Conservation (phyloP, 2,888 invertebrate genomes). For the Caenorhabditis panamensis region DNA sequence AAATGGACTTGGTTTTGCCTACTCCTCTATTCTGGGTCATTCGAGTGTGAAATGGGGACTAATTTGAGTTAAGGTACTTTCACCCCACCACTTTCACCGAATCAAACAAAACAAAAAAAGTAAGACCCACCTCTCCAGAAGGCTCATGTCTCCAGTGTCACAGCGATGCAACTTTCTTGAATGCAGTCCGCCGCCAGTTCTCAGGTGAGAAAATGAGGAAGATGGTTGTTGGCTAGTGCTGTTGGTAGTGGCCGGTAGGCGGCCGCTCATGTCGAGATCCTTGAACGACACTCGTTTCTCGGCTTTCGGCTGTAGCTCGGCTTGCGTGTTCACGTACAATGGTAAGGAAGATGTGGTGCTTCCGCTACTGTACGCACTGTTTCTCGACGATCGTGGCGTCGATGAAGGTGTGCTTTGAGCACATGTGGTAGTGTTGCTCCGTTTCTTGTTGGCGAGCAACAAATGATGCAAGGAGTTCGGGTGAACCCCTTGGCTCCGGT, state of each 20-base stretch:
- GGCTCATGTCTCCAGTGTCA: conserved; percentile 55
- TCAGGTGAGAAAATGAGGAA: conserved; percentile 34
- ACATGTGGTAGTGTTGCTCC: conserved; percentile 54
- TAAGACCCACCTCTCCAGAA: conserved; percentile 51
- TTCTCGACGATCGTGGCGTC: conserved; percentile 24
- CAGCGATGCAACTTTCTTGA: conserved; percentile 57
- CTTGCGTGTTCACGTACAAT: conserved; percentile 54
- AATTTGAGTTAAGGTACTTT: conserved; percentile 41
- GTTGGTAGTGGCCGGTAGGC: conserved; percentile 24
- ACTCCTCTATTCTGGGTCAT: conserved; percentile 46
- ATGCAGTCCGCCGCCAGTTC: conserved; percentile 50
- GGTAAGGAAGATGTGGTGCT: conserved; percentile 40
- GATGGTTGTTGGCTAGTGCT: conserved; percentile 36
- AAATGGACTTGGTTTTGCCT: too few species aligned
- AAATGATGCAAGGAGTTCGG: conserved; percentile 52
- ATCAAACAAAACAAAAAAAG: conserved; percentile 9
- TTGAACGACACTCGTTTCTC: conserved; percentile 68
- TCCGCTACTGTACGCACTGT: conserved; percentile 28
- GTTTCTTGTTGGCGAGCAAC: conserved; percentile 57
- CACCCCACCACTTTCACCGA: conserved; percentile 34
- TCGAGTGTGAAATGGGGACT: conserved; percentile 49
- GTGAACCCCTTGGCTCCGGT: conserved; percentile 40
- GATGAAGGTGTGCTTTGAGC: conserved; percentile 26
- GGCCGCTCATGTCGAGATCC: conserved; percentile 59
- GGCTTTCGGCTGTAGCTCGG: conserved; percentile 42